Base-by-base conservation (phyloP, 2,888 invertebrate genomes). In the Panopea generosa region DNA sequence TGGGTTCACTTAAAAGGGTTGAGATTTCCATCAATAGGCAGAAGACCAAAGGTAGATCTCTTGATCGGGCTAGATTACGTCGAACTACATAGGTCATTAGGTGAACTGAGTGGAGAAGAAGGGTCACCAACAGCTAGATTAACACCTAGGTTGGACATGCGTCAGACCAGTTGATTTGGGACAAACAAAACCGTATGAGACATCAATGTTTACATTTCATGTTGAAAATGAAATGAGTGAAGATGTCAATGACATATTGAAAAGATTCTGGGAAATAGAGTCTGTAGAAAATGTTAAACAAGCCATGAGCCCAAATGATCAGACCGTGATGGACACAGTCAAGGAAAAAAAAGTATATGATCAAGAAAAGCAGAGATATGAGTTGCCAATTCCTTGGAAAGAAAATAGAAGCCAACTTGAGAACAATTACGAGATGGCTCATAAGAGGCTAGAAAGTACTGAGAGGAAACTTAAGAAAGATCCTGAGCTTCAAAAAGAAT, bases 61-160 rank as follows among this genome's bases (percentile, higher is more conserved):
- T n/a, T n/a, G n/a, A n/a, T n/a, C n/a, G n/a, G n/a, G n/a, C n/a
- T n/a, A 14, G 77, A 77, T 59, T 65, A 60, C 27, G 27, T 40
- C 20, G 75, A 75, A 18, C 56, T 77, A 22, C 71, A 65, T 38
- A 53, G 50, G 47, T 61, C 75, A 22, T 33, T 72, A 27, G 49
- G 60, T 53, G 74, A 77, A 61, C 33, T 74, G 1, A 40, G 53
- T 27, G 74, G 74, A 9, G 26, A 45, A 43, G 40, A 27, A 9
- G 68, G 74, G 3, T 77, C 69, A 33, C 82, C 75, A 14, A 52
- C 66, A 1, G 77, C 75, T 11, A 56, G 75, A 22, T 56, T 74
- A 11, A 82, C 74, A 1, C 74, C 74, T n/a, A 22, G 71, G n/a
- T n/a, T n/a, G n/a, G n/a, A n/a, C n/a, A n/a, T n/a, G n/a, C n/a